A percentile compares a stretch with the other conserved stretches of the same genome.
phyloP scores from a whole-genome alignment of 1,140 invertebrate species.

The Lordiphosa stackelbergi region DNA sequence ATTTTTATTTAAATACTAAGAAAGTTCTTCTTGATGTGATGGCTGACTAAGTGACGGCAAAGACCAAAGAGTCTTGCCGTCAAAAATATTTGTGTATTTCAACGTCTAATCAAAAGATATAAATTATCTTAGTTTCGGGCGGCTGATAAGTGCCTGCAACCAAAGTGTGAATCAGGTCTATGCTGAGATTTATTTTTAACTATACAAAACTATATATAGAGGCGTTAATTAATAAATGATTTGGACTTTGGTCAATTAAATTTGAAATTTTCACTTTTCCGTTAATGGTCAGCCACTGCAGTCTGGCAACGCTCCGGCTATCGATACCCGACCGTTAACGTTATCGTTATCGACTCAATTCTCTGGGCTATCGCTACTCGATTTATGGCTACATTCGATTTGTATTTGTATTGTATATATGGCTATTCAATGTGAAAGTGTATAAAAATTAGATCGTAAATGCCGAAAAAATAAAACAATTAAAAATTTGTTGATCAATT shows the following conservation, averaged over 20 bases:
- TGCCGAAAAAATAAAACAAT: conserved; percentile 1
- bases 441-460: conserved; percentile 5
- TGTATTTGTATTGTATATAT: conserved; percentile 1
- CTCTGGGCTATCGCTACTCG: too few species aligned
- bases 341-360: too few species aligned
- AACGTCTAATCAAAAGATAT: conserved; percentile 19
- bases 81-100: conserved; percentile 9
- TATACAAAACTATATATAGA: too few species aligned
- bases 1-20: conserved; percentile 1
- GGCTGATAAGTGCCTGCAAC: too few species aligned
- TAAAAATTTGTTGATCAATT: conserved; percentile 6
- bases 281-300: neutral
- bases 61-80: conserved; percentile 33
- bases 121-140: neutral
- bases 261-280: neutral
- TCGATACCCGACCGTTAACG: neutral
- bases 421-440: conserved; percentile 11
- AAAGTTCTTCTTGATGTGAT: conserved; percentile 15
- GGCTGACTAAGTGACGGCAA: conserved; percentile 40
- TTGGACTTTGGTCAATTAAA: neutral
- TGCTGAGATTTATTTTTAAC: too few species aligned
- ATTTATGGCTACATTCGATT: too few species aligned
- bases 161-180: too few species aligned
- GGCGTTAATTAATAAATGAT: too few species aligned
- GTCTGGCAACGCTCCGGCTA: neutral